Percentiles rank a stretch among this genome's conserved stretches.
phyloP scores from a whole-genome alignment of 2,888 invertebrate species.

The Druceiella hillmani region DNA sequence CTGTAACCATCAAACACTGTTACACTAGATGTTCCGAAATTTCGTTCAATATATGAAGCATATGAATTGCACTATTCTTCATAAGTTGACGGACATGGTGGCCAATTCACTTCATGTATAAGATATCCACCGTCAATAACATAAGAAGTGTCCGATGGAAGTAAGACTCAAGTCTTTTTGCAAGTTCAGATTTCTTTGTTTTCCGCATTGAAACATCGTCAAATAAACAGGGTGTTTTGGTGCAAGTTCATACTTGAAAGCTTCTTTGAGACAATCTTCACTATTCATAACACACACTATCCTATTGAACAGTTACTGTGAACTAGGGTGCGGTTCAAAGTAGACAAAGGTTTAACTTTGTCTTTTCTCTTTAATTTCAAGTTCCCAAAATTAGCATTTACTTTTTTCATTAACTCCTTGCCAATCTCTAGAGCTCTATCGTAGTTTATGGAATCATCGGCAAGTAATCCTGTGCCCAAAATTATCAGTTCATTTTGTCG shows the following conservation, averaged over 20 bases:
- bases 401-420: background rate
- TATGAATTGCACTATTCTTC: constrained; percentile 5
- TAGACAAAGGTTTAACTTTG: constrained; percentile 6
- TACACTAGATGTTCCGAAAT: constrained; percentile 4
- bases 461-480: constrained; percentile 3
- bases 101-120: constrained; percentile 6
- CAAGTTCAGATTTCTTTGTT: constrained; percentile 5
- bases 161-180: constrained; percentile 7
- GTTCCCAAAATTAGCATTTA: constrained; percentile 2
- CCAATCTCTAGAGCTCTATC: constrained; percentile 7
- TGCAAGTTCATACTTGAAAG: too few species aligned
- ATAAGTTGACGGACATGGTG: constrained; percentile 6
- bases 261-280: too few species aligned
- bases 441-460: constrained; percentile 5
- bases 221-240: too few species aligned
- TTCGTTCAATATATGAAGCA: constrained; percentile 5
- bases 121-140: background rate
- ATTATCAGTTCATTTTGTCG: background rate
- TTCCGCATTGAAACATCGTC: constrained; percentile 8
- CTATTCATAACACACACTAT: constrained; percentile 5
- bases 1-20: constrained; percentile 10
- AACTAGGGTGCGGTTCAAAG: constrained; percentile 1
- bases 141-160: constrained; percentile 3
- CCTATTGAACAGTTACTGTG: constrained; percentile 5
- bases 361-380: constrained; percentile 4